Conservation (phyloP, 2,113 vertebrate genomes). For the Aplodontia rufa region DNA sequence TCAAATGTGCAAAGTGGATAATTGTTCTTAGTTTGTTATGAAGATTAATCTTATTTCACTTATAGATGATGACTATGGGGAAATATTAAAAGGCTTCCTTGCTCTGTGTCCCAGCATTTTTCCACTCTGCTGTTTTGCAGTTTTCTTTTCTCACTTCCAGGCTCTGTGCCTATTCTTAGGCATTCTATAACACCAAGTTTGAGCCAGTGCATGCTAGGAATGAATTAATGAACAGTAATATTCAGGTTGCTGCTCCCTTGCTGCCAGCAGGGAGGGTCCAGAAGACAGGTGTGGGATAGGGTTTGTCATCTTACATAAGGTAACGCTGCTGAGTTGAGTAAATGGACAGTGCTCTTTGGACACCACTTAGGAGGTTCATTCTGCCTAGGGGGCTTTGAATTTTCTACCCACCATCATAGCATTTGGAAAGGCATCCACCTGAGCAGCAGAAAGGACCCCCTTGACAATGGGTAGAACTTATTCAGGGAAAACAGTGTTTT, state of each 20-base stretch:
- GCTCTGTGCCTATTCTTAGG: slow-evolving; percentile 54
- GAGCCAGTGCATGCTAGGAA: slow-evolving; percentile 14
- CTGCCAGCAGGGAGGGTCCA: neutral
- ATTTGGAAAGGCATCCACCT: neutral
- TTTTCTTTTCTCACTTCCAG: slow-evolving; percentile 47
- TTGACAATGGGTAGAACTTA: neutral
- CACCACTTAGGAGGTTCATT: neutral
- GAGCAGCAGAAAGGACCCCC: neutral
- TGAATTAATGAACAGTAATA: slow-evolving; percentile 30
- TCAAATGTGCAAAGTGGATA: slow-evolving; percentile 3
- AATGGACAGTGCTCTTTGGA: neutral
- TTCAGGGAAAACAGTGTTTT: neutral
- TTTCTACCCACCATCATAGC: neutral
- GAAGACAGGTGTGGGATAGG: neutral
- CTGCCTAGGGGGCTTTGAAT: neutral
- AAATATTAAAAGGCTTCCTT: slow-evolving; percentile 7
- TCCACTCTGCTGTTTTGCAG: slow-evolving; percentile 29
- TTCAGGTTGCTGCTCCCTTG: slow-evolving; percentile 1
- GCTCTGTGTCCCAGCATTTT: slow-evolving; percentile 10
- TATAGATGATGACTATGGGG: neutral
- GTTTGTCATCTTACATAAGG: neutral
- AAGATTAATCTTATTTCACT: slow-evolving; percentile 32
- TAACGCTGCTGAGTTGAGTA: neutral
- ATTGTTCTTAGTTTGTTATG: slow-evolving; percentile 7
- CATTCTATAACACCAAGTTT: neutral